These are phyloP conservation scores for Argyresthia goedartella DNA, from an alignment of 2,888 invertebrate genomes.

Conservation along the genomic window DNA sequence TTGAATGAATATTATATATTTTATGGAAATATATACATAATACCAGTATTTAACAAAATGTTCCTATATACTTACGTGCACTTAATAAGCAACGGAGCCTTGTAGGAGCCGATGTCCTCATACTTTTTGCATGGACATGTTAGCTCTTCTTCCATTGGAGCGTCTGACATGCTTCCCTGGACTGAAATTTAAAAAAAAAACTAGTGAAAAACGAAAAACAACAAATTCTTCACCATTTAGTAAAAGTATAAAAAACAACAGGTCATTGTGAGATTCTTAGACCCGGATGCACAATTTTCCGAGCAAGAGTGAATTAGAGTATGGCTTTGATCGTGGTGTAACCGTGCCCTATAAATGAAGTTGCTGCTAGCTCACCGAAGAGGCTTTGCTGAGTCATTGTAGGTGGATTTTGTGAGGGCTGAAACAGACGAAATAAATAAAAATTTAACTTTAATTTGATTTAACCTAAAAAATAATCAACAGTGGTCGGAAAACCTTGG, in stretches of 20 bases:
- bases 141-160: conserved; percentile 10
- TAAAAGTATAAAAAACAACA: too few species aligned
- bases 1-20: not conserved
- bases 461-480: too few species aligned
- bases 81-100: conserved; percentile 19
- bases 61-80: conserved; percentile 33
- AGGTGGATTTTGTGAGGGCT: conserved; percentile 40
- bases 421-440: conserved; percentile 13
- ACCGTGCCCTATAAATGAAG: too few species aligned
- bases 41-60: not conserved
- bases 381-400: conserved; percentile 23
- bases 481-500: too few species aligned
- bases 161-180: not conserved
- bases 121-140: conserved; percentile 32
- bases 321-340: too few species aligned
- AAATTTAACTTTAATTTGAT: too few species aligned
- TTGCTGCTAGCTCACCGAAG: conserved; percentile 16
- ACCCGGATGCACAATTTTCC: too few species aligned
- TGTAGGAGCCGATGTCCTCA: conserved; percentile 11
- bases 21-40: not conserved
- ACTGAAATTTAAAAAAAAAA: not conserved
- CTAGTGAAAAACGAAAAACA: not conserved
- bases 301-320: too few species aligned
- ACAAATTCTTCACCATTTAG: not conserved
- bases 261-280: too few species aligned